phyloP scores from a whole-genome alignment of 2,113 vertebrate genomes.

The Arvicanthis niloticus region DNA sequence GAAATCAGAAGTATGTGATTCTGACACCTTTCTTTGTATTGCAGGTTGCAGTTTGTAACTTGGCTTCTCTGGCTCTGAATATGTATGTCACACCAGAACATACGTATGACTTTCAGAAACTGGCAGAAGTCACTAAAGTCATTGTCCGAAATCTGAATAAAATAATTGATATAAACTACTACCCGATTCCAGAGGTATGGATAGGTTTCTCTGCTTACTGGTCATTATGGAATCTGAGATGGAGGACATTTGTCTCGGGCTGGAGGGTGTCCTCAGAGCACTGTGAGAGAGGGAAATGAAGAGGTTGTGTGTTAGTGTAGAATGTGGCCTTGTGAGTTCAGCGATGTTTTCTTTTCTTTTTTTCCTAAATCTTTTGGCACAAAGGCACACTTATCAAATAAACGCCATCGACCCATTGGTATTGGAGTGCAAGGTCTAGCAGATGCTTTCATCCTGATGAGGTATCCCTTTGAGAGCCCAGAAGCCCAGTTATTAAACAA shows the following conservation, averaged over 20 bases:
- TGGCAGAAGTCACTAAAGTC: conserved; percentile 95
- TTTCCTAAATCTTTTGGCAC: neutral
- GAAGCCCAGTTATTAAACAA: conserved; percentile 95
- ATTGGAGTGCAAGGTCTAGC: conserved; percentile 98
- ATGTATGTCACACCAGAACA: conserved; percentile 96
- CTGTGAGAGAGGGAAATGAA: conserved; percentile 33
- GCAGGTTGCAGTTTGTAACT: conserved; percentile 97
- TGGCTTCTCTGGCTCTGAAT: conserved; percentile 97
- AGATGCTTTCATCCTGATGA: conserved; percentile 97
- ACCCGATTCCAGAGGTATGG: conserved; percentile 94
- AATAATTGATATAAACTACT: conserved; percentile 99
- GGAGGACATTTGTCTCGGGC: neutral
- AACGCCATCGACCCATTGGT: conserved; percentile 94
- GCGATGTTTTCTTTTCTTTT: conserved; percentile 27
- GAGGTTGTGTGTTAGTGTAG: neutral
- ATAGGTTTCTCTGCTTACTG: conserved; percentile 53
- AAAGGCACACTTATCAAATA: conserved; percentile 95
- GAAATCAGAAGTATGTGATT: neutral
- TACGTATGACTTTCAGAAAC: conserved; percentile 93
- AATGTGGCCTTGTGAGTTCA: conserved; percentile 54
- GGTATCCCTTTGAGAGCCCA: conserved; percentile 95
- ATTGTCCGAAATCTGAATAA: conserved; percentile 97
- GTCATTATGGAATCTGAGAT: conserved; percentile 1
- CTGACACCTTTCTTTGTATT: neutral
- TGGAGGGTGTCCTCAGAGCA: neutral